Percentiles rank a stretch among this genome's conserved stretches.
phyloP scores from a whole-genome alignment of 1,140 invertebrate species.

The Penaeus indicus region DNA sequence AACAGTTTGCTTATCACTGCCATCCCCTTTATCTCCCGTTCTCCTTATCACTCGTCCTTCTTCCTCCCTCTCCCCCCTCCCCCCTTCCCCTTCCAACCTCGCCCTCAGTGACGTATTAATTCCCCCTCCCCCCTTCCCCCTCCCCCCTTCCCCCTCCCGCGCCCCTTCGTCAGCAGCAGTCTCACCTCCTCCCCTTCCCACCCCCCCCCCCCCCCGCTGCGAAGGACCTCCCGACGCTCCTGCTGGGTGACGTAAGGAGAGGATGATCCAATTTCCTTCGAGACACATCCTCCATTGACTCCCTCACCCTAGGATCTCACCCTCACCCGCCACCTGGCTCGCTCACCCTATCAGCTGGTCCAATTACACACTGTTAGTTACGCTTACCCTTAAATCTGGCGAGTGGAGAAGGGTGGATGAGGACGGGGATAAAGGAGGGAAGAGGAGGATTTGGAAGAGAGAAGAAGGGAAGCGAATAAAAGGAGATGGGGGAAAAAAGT shows the following conservation, averaged over 20 bases:
- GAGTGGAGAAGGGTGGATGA: neutral
- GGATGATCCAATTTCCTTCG: neutral
- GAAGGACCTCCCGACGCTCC: too few species aligned
- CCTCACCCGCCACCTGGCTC: neutral
- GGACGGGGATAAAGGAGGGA: neutral
- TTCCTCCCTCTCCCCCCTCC: neutral
- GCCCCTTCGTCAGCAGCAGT: neutral
- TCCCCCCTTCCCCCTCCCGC: neutral
- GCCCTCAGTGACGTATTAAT: neutral
- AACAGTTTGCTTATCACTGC: too few species aligned
- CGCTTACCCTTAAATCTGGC: neutral
- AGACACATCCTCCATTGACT: neutral
- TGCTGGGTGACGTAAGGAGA: too few species aligned
- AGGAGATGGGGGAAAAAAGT: neutral
- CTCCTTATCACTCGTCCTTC: neutral
- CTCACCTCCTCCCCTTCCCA: neutral
- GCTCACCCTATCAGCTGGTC: neutral
- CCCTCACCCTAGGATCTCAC: neutral
- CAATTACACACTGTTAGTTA: too few species aligned
- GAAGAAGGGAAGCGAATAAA: conserved; percentile 11
- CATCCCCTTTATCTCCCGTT: too few species aligned
- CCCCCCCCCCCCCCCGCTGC: too few species aligned
- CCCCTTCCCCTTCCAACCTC: too few species aligned
- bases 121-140: neutral
- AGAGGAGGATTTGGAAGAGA: neutral